Base-by-base conservation (phyloP, 2,888 invertebrate genomes). In the Ephialtes manifestator region DNA sequence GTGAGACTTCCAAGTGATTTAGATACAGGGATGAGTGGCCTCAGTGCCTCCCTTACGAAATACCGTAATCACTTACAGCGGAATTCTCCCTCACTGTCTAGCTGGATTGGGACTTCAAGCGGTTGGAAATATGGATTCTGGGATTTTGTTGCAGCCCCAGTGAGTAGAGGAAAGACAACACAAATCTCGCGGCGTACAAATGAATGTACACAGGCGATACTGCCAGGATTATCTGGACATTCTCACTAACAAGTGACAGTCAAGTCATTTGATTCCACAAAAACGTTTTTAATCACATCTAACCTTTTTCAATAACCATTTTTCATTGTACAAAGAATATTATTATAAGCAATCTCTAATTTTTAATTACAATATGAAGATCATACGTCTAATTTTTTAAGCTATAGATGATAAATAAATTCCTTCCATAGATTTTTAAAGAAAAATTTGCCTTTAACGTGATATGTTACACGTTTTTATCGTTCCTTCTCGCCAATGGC, bases 61-160 rank as follows among this genome's bases (percentile, higher is more conserved):
- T 65, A 74, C 74, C 74, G 79, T 84, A 87, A 87, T 87, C 86
- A 85, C 83, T 87, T 80, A 86, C 74, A 86, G 83, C 84, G 84
- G 81, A 83, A 85, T 86, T 67, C 80, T 84, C 60, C 70, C 83
- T 83, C 78, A 43, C 78, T 85, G 55, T 77, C 68, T 24, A 24
- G 24, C 24, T 24, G 24, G 24, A 24, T 24, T 24, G 24, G 24
- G 2, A 24, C 24, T 24, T 24, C 24, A 24, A 24, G 24, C 24
- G 24, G 2, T 24, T 24, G 24, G 24, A 72, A 79, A 71, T 63
- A 71, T 39, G 74, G 72, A 81, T 79, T 48, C 70, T 68, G 77
- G 82, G 46, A 82, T 74, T 76, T 81, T 60, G 71, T 87, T 55
- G 63, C 67, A 72, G 63, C 76, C 53, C 76, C 75, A 48, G 24